Conservation (phyloP, 2,797 vertebrate species). For the Cirrhinus molitorella region DNA sequence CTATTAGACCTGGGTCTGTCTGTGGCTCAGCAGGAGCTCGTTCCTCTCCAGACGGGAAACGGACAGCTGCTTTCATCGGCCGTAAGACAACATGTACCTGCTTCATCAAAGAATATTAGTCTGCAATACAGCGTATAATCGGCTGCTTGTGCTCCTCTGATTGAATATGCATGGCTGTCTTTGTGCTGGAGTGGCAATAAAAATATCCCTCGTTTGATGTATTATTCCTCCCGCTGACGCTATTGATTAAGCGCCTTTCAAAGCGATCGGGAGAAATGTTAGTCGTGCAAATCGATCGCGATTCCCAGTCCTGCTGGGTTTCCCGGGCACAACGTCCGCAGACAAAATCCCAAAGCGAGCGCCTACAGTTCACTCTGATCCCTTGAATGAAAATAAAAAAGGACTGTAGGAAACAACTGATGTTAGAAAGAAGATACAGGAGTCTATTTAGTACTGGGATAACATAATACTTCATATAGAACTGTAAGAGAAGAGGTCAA, state of each 20-base stretch:
- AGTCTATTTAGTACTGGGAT: too few species aligned
- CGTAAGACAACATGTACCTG: conserved; percentile 25
- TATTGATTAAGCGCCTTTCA: conserved; percentile 46
- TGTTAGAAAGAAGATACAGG: background rate
- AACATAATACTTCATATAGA: background rate
- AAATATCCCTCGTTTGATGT: conserved; percentile 47
- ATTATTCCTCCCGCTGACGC: conserved; percentile 42
- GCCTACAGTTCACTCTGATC: background rate
- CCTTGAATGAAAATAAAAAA: background rate
- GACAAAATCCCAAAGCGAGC: conserved; percentile 19
- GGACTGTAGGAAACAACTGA: background rate
- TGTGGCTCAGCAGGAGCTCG: too few species aligned
- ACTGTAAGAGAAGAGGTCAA: background rate
- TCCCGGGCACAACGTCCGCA: background rate
- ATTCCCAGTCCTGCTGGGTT: conserved; percentile 30
- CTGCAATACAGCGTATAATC: conserved; percentile 24
- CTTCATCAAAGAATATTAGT: conserved; percentile 45
- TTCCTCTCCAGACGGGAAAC: background rate
- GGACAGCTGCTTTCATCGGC: background rate
- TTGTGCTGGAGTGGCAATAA: conserved; percentile 37
- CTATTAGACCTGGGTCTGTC: too few species aligned
- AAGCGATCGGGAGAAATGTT: conserved; percentile 46
- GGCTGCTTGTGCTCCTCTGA: conserved; percentile 1
- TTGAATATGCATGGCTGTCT: conserved; percentile 37
- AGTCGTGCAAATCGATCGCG: conserved; percentile 25